phyloP scores from a whole-genome alignment of 2,113 vertebrate genomes.

The Forbesichthys papilliferus region DNA sequence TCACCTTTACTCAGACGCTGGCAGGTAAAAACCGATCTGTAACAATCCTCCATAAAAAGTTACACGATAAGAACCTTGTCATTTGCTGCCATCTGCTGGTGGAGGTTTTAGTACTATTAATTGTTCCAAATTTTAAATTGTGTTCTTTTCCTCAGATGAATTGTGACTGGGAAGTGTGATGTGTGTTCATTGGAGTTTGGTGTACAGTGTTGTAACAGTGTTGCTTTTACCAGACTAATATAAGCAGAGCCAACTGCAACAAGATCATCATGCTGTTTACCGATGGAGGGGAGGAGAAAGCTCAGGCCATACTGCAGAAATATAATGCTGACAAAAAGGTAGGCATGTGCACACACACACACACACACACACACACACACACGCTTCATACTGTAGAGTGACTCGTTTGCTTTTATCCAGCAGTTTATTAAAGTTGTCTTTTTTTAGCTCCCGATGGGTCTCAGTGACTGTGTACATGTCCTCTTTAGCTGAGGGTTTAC shows the following conservation, averaged over 20 bases:
- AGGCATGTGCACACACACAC: background rate
- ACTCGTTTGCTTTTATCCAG: slow-evolving; percentile 19
- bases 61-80: slow-evolving; percentile 24
- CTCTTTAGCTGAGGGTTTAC: slow-evolving; percentile 20
- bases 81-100: slow-evolving; percentile 73
- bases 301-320: slow-evolving; percentile 89
- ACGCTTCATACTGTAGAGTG: slow-evolving; percentile 5
- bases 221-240: slow-evolving; percentile 80
- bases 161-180: background rate
- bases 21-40: no score
- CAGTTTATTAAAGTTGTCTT: slow-evolving; percentile 37
- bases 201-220: background rate
- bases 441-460: slow-evolving; percentile 44
- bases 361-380: background rate
- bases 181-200: background rate
- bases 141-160: background rate
- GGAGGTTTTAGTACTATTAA: background rate
- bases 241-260: slow-evolving; percentile 96
- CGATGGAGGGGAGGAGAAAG: slow-evolving; percentile 95
- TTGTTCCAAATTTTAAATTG: background rate
- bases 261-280: slow-evolving; percentile 99
- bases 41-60: background rate
- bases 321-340: slow-evolving; percentile 94
- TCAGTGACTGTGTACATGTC: slow-evolving; percentile 20
- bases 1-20: background rate